These are phyloP conservation scores for Baryphthengus martii DNA, from an alignment of 2,113 vertebrate species.

Conservation along the genomic window DNA sequence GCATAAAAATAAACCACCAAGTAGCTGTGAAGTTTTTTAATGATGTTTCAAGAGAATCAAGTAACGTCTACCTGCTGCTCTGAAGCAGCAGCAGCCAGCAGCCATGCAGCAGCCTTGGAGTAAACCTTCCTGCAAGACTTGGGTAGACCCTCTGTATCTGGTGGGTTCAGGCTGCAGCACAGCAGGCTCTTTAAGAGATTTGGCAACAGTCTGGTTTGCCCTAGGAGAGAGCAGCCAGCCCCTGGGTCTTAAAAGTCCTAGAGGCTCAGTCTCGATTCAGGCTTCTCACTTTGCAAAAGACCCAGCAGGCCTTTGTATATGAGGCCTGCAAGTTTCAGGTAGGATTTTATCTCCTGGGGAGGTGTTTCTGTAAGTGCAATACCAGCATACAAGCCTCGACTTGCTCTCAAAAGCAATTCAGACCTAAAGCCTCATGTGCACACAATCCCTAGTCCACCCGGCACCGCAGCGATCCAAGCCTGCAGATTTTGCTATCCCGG, in stretches of 20 bases:
- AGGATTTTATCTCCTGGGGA: background rate
- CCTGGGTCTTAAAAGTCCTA: background rate
- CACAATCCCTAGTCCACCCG: background rate
- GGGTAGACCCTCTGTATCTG: background rate
- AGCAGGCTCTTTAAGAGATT: background rate
- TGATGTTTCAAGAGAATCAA: background rate
- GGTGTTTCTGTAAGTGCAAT: background rate
- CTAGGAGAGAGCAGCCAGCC: background rate
- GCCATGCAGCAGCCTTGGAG: background rate
- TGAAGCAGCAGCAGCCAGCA: background rate
- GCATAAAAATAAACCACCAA: background rate
- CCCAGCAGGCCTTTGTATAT: background rate
- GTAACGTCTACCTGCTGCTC: background rate
- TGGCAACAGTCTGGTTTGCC: background rate
- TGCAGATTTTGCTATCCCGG: background rate
- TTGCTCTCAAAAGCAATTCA: background rate
- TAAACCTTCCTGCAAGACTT: background rate
- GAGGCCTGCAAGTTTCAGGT: background rate
- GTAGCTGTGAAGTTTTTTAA: background rate
- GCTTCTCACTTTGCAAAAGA: background rate
- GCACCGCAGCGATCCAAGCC: background rate
- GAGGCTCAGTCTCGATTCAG: background rate
- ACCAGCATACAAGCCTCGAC: fast-evolving
- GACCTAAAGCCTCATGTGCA: background rate
- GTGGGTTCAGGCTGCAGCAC: fast-evolving